Base-by-base conservation (phyloP, 1,140 invertebrate species). In the Whitmania pigra region DNA sequence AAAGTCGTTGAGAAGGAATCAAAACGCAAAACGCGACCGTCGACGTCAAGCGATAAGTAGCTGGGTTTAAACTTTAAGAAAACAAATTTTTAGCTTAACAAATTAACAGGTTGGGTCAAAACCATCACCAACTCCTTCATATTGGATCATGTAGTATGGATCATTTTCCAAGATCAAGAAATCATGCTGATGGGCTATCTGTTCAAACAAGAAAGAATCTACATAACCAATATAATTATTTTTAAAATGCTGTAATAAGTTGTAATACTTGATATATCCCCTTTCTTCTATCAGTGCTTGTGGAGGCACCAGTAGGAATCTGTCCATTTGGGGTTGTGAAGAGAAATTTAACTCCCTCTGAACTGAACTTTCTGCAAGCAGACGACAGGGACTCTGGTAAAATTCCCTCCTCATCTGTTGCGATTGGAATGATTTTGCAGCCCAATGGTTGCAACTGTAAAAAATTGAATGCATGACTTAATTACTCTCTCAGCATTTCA, bases 1-100 rank as follows among this genome's bases (percentile, higher is more conserved):
- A 92, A 76, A 22, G 90, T 84, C 85, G 91, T 91, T 0, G 89
- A 90, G 76, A 91, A 87, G 0, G 89, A 91, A 81, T 92, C 90
- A 76, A 90, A 85, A 67, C 89, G 84, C 7, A 91, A 78, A 0
- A 91, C 89, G 73, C 89, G 84, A 0, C 89, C 88, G 78, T 90
- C 88, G 0, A 84, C 85, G 78, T 91, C 89, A 79, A 90, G 69
- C 0, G 89, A 89, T 0, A 91, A 81, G 75, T 90, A 89, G 9
- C 88, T 88, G n/a, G 85, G 85, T 63, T 63, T 31, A 13, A 20
- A 31, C 57, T 63, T 31, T 1, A 13, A 25, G 6, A 63, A 13
- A 63, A 63, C 22, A 63, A 63, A 18, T 63, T 63, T 63, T 63
- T 63, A 25, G 22, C 20, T 63, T 63, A 0, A 63, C 6, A 4